Evolutionary conservation across 2,113 vertebrate genomes (phyloP).

Genomic region (Datnioides undecimradiatus): DNA sequence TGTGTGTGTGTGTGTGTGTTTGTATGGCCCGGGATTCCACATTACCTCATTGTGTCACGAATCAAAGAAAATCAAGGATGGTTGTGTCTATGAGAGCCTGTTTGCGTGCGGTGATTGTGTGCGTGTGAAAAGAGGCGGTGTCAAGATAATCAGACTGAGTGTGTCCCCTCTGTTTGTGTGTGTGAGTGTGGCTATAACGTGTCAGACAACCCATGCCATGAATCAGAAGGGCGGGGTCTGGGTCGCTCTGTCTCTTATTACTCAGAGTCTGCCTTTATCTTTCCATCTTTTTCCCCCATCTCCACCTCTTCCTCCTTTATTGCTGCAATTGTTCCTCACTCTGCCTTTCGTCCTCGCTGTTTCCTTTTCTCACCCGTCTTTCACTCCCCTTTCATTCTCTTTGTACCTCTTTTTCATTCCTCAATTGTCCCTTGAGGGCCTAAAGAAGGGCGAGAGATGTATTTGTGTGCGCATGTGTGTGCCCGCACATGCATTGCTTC

Average conservation of each 20-base stretch:
- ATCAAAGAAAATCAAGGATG: slow-evolving; percentile 40
- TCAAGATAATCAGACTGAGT: slow-evolving; percentile 36
- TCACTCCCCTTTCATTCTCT: neutral
- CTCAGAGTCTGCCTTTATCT: slow-evolving; percentile 55
- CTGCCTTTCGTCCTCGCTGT: neutral
- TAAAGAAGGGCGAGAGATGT: neutral
- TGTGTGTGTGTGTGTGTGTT: slow-evolving; percentile 46
- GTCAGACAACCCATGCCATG: slow-evolving; percentile 73
- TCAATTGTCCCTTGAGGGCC: neutral
- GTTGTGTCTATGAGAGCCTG: slow-evolving; percentile 37
- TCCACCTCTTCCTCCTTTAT: slow-evolving; percentile 5
- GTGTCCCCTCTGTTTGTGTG: slow-evolving; percentile 23
- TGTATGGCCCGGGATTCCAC: slow-evolving; percentile 52
- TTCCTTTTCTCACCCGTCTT: neutral
- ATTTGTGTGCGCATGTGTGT: slow-evolving; percentile 3
- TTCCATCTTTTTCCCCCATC: neutral
- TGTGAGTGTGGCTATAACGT: slow-evolving; percentile 42
- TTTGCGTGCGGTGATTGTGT: slow-evolving; percentile 40
- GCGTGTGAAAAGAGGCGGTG: slow-evolving; percentile 37
- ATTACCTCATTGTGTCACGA: slow-evolving; percentile 42
- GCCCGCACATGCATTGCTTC: neutral
- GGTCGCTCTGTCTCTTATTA: slow-evolving; percentile 68
- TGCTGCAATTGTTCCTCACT: neutral
- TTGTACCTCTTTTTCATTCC: neutral
- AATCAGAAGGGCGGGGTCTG: slow-evolving; percentile 81